A percentile compares a stretch with the other conserved stretches of the same genome.
Evolutionary conservation across 2,888 invertebrate genomes (phyloP).

Genomic region (Acrobeloides nanus): DNA sequence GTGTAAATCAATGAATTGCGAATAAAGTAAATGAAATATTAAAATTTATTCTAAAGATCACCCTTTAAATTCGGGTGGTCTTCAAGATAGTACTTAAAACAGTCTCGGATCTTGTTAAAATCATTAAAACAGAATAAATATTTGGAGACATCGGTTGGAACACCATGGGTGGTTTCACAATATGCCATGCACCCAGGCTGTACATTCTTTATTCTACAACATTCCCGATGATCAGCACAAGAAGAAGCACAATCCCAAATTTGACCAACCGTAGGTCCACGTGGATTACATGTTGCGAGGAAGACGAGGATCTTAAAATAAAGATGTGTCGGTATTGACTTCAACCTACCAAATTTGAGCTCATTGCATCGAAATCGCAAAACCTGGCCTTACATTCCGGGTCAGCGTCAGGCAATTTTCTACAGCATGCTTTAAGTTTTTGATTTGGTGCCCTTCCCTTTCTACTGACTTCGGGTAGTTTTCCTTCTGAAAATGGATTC

Average conservation of each 20-base stretch:
- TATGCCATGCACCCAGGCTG: constrained; percentile 45
- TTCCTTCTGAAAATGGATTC: too few species aligned
- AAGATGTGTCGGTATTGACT: too few species aligned
- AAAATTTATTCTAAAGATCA: constrained; percentile 27
- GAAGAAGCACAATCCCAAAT: constrained; percentile 53
- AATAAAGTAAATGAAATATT: too few species aligned
- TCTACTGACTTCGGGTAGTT: too few species aligned
- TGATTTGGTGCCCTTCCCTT: constrained; percentile 31
- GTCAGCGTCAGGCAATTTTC: constrained; percentile 46
- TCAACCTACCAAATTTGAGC: constrained; percentile 29
- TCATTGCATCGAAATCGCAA: constrained; percentile 49
- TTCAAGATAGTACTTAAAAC: constrained; percentile 44
- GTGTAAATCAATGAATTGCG: too few species aligned
- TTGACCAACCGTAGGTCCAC: constrained; percentile 51
- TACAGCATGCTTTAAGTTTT: constrained; percentile 45
- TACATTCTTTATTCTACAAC: constrained; percentile 32
- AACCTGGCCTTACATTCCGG: constrained; percentile 44
- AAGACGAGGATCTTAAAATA: constrained; percentile 39
- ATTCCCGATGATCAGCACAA: constrained; percentile 41
- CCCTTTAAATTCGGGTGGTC: constrained; percentile 48
- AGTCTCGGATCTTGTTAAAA: constrained; percentile 48
- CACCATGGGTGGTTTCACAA: constrained; percentile 51
- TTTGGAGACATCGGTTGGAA: constrained; percentile 46
- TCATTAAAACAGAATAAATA: constrained; percentile 45
- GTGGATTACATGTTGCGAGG: constrained; percentile 42